Conservation (phyloP, 2,888 invertebrate genomes). For the Cinara cedri region DNA sequence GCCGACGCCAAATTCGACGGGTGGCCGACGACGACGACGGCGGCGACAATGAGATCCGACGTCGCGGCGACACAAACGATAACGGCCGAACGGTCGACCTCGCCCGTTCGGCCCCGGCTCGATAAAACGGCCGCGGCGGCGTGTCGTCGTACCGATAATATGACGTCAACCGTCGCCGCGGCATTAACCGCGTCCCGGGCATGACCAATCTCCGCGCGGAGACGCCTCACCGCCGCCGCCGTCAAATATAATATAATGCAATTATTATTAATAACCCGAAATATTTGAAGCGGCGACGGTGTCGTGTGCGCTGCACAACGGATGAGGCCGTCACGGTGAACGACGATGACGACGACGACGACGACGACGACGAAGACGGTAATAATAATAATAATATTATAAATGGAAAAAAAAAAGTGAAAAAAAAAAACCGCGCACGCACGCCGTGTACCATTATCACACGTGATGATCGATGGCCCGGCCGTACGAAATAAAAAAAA, state of each 20-base stretch:
- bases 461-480: too few relatives aligned
- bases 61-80: background rate
- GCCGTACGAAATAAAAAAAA: too few relatives aligned
- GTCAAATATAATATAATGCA: too few relatives aligned
- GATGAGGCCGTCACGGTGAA: background rate
- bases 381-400: too few relatives aligned
- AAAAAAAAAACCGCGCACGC: too few relatives aligned
- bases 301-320: background rate
- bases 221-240: background rate
- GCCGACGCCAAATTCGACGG: background rate
- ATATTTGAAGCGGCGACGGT: background rate
- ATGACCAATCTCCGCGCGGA: slow-evolving; percentile 3
- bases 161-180: background rate
- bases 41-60: background rate
- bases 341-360: too few relatives aligned
- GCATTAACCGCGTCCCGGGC: background rate
- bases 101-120: slow-evolving; percentile 1
- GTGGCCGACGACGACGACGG: too few relatives aligned
- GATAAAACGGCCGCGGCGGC: slow-evolving; percentile 3
- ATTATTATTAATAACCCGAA: background rate
- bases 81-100: slow-evolving; percentile 2
- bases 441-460: too few relatives aligned
- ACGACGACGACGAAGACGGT: too few relatives aligned
- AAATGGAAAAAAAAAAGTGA: too few relatives aligned
- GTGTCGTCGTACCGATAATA: background rate